Percentiles rank a stretch among this genome's conserved stretches.
Conservation (phyloP, 37 sponge, comb jelly and placozoan species). For the Mnemiopsis leidyi region DNA sequence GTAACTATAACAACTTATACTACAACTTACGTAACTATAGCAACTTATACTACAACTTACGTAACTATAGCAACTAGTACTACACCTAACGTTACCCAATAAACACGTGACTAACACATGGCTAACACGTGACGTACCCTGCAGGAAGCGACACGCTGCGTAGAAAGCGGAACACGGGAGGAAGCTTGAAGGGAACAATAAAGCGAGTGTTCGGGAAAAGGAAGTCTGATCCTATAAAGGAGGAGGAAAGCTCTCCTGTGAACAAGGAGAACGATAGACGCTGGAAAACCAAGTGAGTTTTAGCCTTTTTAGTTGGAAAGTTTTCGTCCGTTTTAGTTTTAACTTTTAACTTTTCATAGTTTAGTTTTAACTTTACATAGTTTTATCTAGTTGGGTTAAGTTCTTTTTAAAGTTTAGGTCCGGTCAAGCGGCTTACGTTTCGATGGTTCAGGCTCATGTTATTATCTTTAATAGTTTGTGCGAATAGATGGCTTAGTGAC, state of each 20-base stretch:
- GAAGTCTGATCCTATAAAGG: not conserved
- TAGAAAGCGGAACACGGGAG: constrained; percentile 15
- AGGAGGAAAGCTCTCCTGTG: not conserved
- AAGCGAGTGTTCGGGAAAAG: constrained; percentile 58
- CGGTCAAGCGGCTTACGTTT: no score
- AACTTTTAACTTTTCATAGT: not conserved
- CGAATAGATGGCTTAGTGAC: no score
- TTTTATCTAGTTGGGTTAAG: no score
- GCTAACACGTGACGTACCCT: no score
- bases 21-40: no score
- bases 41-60: no score
- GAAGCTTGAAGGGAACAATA: constrained; percentile 52
- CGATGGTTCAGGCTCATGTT: no score
- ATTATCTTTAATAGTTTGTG: no score
- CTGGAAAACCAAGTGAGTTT: constrained; percentile 59
- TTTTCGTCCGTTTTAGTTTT: not conserved
- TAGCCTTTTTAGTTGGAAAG: not conserved
- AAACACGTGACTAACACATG: not conserved
- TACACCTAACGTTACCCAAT: no score
- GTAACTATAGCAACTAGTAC: no score
- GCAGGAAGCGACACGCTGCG: constrained; percentile 41
- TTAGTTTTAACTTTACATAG: not conserved
- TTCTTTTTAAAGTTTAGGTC: no score
- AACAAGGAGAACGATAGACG: constrained; percentile 7
- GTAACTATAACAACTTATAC: no score